phyloP scores from a whole-genome alignment of 1,140 invertebrate genomes.

The Bombus confusus region DNA sequence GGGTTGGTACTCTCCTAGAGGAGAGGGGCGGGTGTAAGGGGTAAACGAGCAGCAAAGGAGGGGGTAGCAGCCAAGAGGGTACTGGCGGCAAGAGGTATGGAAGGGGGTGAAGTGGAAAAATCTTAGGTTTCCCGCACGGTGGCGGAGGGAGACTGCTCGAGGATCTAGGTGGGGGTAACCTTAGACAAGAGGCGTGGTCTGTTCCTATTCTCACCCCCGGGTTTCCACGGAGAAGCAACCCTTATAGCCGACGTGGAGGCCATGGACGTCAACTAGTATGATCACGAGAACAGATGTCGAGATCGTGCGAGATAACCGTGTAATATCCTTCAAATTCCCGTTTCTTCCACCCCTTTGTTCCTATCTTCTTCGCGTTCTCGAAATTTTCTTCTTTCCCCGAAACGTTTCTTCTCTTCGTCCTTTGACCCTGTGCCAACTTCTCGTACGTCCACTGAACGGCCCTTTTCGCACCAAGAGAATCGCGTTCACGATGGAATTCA shows the following conservation, averaged over 20 bases:
- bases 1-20: conserved; percentile 59
- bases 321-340: conserved; percentile 58
- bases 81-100: conserved; percentile 59
- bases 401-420: not conserved
- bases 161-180: conserved; percentile 75
- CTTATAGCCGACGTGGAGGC: conserved; percentile 64
- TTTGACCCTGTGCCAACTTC: not conserved
- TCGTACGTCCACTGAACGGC: conserved; percentile 15
- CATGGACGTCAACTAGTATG: conserved; percentile 66
- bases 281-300: conserved; percentile 53
- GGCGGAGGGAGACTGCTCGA: conserved; percentile 61
- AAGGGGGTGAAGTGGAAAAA: conserved; percentile 77
- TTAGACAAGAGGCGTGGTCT: conserved; percentile 83
- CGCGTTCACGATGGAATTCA: conserved; percentile 27
- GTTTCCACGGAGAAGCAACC: conserved; percentile 69
- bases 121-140: conserved; percentile 74
- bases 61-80: conserved; percentile 64
- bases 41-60: conserved; percentile 44
- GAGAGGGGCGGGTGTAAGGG: conserved; percentile 66
- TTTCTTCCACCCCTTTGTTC: not conserved
- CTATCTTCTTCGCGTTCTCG: conserved; percentile 14
- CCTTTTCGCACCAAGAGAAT: conserved; percentile 40
- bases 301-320: conserved; percentile 54
- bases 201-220: conserved; percentile 67
- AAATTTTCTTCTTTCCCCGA: not conserved